Evolutionary conservation across 2,888 invertebrate genomes (phyloP).

Genomic region (Tetragnatha montana): DNA sequence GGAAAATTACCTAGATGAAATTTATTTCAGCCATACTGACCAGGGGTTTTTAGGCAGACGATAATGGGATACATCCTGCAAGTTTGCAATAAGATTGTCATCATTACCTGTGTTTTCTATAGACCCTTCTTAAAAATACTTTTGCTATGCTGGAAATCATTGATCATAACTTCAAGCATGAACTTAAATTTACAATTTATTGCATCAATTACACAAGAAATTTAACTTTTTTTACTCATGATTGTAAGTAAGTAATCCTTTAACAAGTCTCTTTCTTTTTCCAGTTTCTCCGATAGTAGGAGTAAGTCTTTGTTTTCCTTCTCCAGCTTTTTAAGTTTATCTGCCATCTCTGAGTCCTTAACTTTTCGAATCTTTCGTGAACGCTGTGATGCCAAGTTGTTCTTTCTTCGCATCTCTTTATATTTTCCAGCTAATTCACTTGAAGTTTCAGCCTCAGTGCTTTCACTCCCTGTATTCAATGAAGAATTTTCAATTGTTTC

Average conservation of each 20-base stretch:
- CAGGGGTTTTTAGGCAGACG: no score
- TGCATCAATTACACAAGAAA: no score
- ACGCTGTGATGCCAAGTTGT: conserved; percentile 86
- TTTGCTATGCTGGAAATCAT: no score
- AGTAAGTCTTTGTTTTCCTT: conserved; percentile 81
- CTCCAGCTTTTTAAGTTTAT: conserved; percentile 80
- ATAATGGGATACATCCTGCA: no score
- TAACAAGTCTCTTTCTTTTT: conserved; percentile 74
- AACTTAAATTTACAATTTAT: no score
- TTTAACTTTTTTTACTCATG: conserved; percentile 26
- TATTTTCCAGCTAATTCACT: conserved; percentile 77
- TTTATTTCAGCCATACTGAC: no score
- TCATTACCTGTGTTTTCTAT: no score
- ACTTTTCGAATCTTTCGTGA: conserved; percentile 84
- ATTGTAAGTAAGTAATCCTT: conserved; percentile 25
- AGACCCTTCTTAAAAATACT: no score
- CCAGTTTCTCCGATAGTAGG: conserved; percentile 82
- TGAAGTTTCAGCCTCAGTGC: background rate
- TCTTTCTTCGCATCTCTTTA: conserved; percentile 84
- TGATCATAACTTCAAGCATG: no score
- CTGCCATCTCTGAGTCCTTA: conserved; percentile 80
- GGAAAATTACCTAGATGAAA: no score
- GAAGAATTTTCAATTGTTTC: background rate
- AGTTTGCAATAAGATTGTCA: no score
- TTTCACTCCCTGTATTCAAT: background rate